Conservation (phyloP, 2,797 vertebrate species). For the Echeneis naucrates region DNA sequence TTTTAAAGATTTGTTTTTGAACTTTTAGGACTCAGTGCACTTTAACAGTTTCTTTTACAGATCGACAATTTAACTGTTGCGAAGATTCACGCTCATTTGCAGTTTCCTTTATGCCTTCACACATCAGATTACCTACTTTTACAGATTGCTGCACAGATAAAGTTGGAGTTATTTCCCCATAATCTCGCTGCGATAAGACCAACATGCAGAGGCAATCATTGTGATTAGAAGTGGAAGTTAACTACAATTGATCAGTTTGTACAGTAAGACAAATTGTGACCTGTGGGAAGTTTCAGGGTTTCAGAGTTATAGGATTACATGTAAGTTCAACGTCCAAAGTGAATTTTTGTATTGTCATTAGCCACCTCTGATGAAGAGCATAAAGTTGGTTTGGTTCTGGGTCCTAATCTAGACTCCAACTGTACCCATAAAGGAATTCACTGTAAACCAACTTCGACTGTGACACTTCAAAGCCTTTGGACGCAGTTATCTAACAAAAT, state of each 20-base stretch:
- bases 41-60: neutral
- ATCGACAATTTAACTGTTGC: neutral
- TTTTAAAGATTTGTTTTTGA: too few species aligned
- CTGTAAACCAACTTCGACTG: neutral
- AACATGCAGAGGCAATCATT: neutral
- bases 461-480: conserved; percentile 50
- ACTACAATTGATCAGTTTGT: neutral
- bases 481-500: conserved; percentile 67
- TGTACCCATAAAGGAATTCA: neutral
- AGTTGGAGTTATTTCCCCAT: neutral
- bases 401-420: neutral
- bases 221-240: neutral
- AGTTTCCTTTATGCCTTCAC: neutral
- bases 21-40: neutral
- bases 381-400: neutral
- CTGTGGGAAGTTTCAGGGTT: neutral
- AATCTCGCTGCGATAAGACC: neutral
- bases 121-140: neutral
- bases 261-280: neutral
- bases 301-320: neutral
- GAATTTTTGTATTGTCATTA: neutral
- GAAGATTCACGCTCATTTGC: neutral
- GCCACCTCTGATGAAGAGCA: neutral
- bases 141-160: neutral
- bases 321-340: neutral